Conservation (phyloP, 2,797 vertebrate genomes). For the Apodemus agrarius region DNA sequence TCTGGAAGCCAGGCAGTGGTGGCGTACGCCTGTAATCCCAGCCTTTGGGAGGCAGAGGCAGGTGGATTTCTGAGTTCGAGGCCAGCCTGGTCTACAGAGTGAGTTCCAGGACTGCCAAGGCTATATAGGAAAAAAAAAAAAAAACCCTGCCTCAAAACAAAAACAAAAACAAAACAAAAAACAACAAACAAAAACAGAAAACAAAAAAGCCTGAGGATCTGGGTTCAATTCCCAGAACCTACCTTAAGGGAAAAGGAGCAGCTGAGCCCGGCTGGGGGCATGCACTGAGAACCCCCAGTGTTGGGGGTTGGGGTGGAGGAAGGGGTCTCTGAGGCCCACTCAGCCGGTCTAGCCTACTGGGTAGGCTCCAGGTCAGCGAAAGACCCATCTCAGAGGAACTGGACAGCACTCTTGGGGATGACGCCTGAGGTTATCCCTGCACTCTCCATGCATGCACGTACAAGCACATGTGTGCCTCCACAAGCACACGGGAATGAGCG, state of each 20-base stretch:
- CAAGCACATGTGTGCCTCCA: not conserved
- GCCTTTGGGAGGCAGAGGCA: no score
- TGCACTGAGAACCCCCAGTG: not conserved
- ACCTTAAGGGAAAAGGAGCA: not conserved
- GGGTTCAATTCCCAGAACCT: not conserved
- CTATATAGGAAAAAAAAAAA: no score
- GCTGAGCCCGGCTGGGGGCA: not conserved
- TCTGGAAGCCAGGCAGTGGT: not conserved
- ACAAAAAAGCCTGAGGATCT: not conserved
- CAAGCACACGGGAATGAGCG: not conserved
- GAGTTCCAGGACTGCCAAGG: no score
- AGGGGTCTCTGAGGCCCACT: not conserved
- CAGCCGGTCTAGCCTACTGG: not conserved
- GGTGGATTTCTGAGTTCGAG: no score
- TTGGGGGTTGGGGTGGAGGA: no score
- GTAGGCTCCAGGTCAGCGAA: not conserved
- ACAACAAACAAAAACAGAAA: no score
- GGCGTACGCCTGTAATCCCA: no score
- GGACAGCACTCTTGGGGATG: not conserved
- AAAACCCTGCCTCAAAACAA: no score
- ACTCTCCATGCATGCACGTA: not conserved
- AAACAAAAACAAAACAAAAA: no score
- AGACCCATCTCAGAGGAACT: not conserved
- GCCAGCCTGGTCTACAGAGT: no score
- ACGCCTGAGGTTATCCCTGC: not conserved